Conservation (phyloP, 2,888 invertebrate genomes). For the Stenurella melanura region DNA sequence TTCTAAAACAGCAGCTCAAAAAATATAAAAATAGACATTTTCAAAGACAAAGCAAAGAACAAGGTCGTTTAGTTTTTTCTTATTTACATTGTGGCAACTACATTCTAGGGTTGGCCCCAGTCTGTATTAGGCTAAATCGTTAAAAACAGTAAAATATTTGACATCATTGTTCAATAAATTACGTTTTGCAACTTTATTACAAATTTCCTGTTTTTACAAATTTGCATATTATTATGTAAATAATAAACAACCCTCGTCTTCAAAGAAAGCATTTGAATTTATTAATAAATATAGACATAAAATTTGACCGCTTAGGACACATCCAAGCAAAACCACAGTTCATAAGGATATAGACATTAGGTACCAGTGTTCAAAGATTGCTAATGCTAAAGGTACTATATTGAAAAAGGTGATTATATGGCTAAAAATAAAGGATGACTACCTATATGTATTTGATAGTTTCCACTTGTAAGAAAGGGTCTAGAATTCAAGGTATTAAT, state of each 20-base stretch:
- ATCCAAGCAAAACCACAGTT: too few relatives aligned
- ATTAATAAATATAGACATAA: too few relatives aligned
- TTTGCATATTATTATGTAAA: slow-evolving; percentile 1
- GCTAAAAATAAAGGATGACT: too few relatives aligned
- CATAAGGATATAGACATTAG: too few relatives aligned
- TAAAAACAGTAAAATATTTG: neutral
- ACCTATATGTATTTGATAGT: too few relatives aligned
- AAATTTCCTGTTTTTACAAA: neutral
- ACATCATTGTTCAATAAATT: neutral
- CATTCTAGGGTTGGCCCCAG: slow-evolving; percentile 31
- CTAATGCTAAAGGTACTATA: too few relatives aligned
- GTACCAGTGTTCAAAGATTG: too few relatives aligned
- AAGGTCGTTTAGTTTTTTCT: slow-evolving; percentile 40
- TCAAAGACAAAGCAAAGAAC: slow-evolving; percentile 15
- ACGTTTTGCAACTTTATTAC: neutral
- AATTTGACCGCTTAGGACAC: too few relatives aligned
- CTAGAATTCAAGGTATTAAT: too few relatives aligned
- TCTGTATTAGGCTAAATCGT: neutral
- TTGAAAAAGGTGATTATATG: too few relatives aligned
- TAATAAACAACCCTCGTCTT: neutral
- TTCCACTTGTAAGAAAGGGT: too few relatives aligned
- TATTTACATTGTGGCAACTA: slow-evolving; percentile 19
- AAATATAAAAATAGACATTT: slow-evolving; percentile 29
- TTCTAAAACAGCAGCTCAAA: neutral
- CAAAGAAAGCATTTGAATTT: neutral